Evolutionary conservation across 2,888 invertebrate genomes (phyloP).

Genomic region (Leptopterna dolabrata): DNA sequence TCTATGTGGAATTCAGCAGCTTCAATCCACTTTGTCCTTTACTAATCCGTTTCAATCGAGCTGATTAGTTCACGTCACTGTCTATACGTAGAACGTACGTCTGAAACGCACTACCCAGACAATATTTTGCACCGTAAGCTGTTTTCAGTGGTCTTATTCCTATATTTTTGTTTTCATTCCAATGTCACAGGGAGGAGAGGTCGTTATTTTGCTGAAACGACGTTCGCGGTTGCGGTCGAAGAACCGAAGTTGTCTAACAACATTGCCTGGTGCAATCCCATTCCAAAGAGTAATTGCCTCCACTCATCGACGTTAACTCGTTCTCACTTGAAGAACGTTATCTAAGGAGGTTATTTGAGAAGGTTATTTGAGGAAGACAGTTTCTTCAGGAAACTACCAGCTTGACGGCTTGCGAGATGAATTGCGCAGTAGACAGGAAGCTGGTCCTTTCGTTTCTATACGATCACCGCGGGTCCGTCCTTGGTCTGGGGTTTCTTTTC

Average conservation of each 20-base stretch:
- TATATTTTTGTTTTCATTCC: too few species aligned
- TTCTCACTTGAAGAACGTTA: neutral
- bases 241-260: neutral
- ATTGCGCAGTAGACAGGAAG: slow-evolving; percentile 20
- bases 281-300: neutral
- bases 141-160: too few species aligned
- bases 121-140: too few species aligned
- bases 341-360: too few species aligned
- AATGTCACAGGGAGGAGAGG: neutral
- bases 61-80: too few species aligned
- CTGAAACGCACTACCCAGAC: too few species aligned
- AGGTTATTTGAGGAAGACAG: neutral
- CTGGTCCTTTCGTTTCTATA: slow-evolving; percentile 1
- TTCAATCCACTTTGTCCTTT: too few species aligned
- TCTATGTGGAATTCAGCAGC: too few species aligned
- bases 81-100: too few species aligned
- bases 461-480: neutral
- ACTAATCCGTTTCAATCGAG: too few species aligned
- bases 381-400: neutral
- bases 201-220: neutral
- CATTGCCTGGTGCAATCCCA: neutral
- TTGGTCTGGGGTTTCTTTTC: neutral
- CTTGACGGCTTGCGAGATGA: neutral
- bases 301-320: neutral
- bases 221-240: neutral